Conservation (phyloP, 1,140 invertebrate species). For the Neodiprion fabricii region DNA sequence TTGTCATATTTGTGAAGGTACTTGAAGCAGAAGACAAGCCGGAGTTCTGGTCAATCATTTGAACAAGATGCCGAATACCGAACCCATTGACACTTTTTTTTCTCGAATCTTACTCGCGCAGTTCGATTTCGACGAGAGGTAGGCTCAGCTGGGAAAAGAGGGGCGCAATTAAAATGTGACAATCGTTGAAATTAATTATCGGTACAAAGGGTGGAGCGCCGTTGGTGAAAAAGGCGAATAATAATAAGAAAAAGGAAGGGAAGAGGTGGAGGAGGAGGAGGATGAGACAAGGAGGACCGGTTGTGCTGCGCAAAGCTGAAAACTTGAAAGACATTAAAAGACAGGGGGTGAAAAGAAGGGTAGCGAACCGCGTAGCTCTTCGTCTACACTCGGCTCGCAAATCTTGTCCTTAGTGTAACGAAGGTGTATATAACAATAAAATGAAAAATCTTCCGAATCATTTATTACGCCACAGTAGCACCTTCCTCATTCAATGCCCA, state of each 20-base stretch:
- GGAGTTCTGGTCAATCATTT: no score
- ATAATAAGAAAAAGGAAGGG: not conserved
- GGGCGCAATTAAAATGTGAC: conserved; percentile 60
- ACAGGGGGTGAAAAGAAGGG: conserved; percentile 44
- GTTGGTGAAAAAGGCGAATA: not conserved
- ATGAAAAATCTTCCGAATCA: conserved; percentile 43
- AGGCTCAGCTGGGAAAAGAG: conserved; percentile 33
- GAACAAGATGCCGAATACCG: not conserved
- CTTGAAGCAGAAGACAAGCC: not conserved
- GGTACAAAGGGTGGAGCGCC: conserved; percentile 44
- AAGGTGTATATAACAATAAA: conserved; percentile 34
- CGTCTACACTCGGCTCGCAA: conserved; percentile 39
- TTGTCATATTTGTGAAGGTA: not conserved
- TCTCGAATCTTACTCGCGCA: no score
- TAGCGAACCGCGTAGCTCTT: conserved; percentile 31
- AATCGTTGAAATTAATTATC: conserved; percentile 61
- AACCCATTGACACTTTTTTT: no score
- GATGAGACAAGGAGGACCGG: conserved; percentile 26
- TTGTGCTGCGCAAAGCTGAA: conserved; percentile 54
- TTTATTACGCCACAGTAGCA: conserved; percentile 34
- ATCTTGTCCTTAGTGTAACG: not conserved
- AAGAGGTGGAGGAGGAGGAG: not conserved
- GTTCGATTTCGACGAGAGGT: not conserved
- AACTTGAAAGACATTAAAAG: conserved; percentile 59
- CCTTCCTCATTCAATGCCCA: no score